Conservation (phyloP, 1,140 invertebrate genomes). For the Conus betulinus region DNA sequence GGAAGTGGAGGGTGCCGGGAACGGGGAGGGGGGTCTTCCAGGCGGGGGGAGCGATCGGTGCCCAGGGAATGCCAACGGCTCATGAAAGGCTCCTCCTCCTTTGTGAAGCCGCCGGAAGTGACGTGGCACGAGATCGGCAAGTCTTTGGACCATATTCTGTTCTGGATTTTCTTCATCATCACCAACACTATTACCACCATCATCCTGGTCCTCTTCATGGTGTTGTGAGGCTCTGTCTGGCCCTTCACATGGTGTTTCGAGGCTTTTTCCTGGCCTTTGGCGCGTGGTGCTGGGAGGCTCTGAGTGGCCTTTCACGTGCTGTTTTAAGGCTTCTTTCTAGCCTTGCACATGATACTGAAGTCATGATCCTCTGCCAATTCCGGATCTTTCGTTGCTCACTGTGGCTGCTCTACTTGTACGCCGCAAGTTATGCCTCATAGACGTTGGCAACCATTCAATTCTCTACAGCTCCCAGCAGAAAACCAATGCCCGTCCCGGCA, state of each 20-base stretch:
- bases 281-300: neutral
- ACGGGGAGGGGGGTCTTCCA: neutral
- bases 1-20: neutral
- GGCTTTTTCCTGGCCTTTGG: neutral
- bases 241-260: neutral
- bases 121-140: conserved; percentile 60
- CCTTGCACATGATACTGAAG: too few relatives aligned
- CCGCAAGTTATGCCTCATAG: too few relatives aligned
- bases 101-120: conserved; percentile 28
- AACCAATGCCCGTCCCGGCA: too few relatives aligned
- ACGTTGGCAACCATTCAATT: too few relatives aligned
- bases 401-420: too few relatives aligned
- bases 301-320: too few relatives aligned
- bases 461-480: too few relatives aligned
- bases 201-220: conserved; percentile 47
- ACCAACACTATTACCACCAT: conserved; percentile 51
- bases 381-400: too few relatives aligned
- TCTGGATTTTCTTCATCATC: conserved; percentile 55
- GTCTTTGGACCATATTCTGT: conserved; percentile 49
- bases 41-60: neutral
- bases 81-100: conserved; percentile 27
- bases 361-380: too few relatives aligned
- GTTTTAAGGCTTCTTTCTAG: too few relatives aligned
- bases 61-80: conserved; percentile 42
- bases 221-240: conserved; percentile 1